Evolutionary conservation across 2,888 invertebrate genomes (phyloP), one percentile per base, ranked within the genome.

Genomic region (Belgica antarctica): DNA sequence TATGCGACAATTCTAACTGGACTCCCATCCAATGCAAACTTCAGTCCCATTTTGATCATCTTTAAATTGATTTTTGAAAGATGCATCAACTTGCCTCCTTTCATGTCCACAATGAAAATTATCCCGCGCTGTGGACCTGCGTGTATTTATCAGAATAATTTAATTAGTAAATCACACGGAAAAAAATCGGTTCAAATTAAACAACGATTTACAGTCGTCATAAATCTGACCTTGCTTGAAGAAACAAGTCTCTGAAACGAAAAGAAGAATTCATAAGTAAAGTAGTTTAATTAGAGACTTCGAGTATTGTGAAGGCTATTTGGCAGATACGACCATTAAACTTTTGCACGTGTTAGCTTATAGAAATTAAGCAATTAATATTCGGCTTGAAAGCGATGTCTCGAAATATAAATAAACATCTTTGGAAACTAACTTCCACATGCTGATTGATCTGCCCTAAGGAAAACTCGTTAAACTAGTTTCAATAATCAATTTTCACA

Each of bases 61-160:
- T 62, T 28, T 7, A 62, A 17, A 34, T 62, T 28, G 7, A 62
- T 34, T 62, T 31, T 62, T 17, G 28, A 62, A 1, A 62, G 7
- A 19, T 62, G 62, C 3, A n/a, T 15, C 1, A 62, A 15, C n/a
- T 22, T 62, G 15, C 31, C 62, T 15, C 62, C 62, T 4, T 7
- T 12, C 62, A 62, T 62, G 12, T 62, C 62, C 2, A 62, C 34
- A 1, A 62, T 15, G 22, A 62, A 62, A 15, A 62, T 62, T 7
- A 62, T 34, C 34, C 62, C 62, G 15, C 34, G 28, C 27, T 62
- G 62, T 34, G 62, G 62, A 2, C 62, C 62, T 62, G 19, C 15
- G 19, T 46, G 17, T 31, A 52, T 1, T 52, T 22, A 52, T 22
- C 2, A 52, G 22, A 52, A 4, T 15, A 41, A 41, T 8, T 12